Evolutionary conservation across 1,140 invertebrate genomes (phyloP).

Genomic region (Drosophila asahinai): DNA sequence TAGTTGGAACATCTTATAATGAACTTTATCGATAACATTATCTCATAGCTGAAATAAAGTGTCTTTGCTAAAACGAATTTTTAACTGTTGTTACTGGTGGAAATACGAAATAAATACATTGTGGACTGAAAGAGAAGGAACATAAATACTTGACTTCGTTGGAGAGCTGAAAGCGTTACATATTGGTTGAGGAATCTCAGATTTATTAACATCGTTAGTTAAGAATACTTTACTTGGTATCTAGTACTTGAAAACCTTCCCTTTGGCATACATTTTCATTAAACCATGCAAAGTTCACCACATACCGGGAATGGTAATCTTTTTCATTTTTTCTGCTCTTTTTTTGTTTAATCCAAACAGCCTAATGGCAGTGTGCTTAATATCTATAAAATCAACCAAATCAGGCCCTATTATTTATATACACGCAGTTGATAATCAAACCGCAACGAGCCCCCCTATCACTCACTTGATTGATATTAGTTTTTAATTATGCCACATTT

Average conservation of each 20-base stretch:
- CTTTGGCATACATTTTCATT: background rate
- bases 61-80: too few relatives aligned
- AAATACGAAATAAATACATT: too few relatives aligned
- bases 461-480: conserved; percentile 38
- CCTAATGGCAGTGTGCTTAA: background rate
- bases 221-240: background rate
- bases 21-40: too few relatives aligned
- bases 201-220: too few relatives aligned
- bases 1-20: too few relatives aligned
- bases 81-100: too few relatives aligned
- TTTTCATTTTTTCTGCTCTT: background rate
- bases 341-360: background rate
- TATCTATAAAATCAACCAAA: conserved; percentile 25
- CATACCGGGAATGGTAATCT: conserved; percentile 1
- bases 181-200: too few relatives aligned
- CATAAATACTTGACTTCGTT: too few relatives aligned
- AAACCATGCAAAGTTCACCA: conserved; percentile 1
- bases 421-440: conserved; percentile 29
- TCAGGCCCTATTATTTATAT: conserved; percentile 34
- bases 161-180: too few relatives aligned
- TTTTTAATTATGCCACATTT: conserved; percentile 69
- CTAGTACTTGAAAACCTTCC: background rate
- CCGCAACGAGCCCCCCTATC: background rate
- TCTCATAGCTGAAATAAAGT: too few relatives aligned
- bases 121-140: too few relatives aligned